Conservation (phyloP, 2,888 invertebrate genomes). For the Panorpa germanica region DNA sequence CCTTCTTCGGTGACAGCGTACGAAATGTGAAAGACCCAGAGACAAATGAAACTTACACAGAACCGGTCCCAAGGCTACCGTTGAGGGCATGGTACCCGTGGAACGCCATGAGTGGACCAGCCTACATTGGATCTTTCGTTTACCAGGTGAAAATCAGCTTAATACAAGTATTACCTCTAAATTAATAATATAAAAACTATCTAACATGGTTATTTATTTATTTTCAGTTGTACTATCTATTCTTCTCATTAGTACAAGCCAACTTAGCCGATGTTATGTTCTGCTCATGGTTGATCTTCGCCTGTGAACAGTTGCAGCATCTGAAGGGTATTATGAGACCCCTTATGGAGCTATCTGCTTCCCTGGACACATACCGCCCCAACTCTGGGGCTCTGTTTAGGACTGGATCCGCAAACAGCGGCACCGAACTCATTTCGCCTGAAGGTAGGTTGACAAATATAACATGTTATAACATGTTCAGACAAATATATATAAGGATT, state of each 20-base stretch:
- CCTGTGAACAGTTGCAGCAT: slow-evolving; percentile 72
- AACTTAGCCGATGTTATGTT: slow-evolving; percentile 57
- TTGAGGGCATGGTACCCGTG: slow-evolving; percentile 66
- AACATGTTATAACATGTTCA: no score
- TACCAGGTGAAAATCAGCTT: slow-evolving; percentile 33
- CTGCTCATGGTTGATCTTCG: slow-evolving; percentile 70
- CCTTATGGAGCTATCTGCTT: slow-evolving; percentile 68
- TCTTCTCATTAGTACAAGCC: slow-evolving; percentile 39
- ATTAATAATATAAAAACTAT: not conserved
- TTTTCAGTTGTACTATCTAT: slow-evolving; percentile 40
- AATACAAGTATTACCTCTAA: not conserved
- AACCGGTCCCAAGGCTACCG: slow-evolving; percentile 51
- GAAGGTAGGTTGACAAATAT: slow-evolving; percentile 20
- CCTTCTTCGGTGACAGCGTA: slow-evolving; percentile 62
- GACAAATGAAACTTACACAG: slow-evolving; percentile 47
- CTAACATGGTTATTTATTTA: slow-evolving; percentile 7
- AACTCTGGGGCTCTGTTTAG: slow-evolving; percentile 52
- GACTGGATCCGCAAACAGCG: slow-evolving; percentile 29
- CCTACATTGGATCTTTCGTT: slow-evolving; percentile 42
- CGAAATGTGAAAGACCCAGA: slow-evolving; percentile 45
- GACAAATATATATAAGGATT: no score
- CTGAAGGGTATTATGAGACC: slow-evolving; percentile 75
- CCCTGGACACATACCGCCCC: slow-evolving; percentile 56
- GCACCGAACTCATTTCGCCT: slow-evolving; percentile 22
- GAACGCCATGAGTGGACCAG: slow-evolving; percentile 47